Conservation (phyloP, 53 echinoderm and acorn worm species). For the Astropecten irregularis region DNA sequence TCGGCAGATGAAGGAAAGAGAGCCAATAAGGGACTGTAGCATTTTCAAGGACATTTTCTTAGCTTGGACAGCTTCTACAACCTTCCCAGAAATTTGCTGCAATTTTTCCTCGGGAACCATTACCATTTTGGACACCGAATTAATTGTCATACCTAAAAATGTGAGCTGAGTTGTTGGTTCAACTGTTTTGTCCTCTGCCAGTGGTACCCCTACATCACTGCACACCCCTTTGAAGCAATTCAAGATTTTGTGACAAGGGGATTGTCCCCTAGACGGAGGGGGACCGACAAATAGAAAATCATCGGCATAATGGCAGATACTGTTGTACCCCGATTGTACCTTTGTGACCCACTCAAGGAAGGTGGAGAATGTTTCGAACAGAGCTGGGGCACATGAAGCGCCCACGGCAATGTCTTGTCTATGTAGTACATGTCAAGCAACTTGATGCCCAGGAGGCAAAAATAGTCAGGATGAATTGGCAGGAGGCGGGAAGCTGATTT, state of each 20-base stretch:
- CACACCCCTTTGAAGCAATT: not conserved
- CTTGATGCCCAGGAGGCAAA: conserved; percentile 26
- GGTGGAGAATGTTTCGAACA: conserved; percentile 42
- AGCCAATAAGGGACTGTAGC: conserved; percentile 46
- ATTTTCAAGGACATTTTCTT: not conserved
- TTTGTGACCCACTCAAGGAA: conserved; percentile 19
- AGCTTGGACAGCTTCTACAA: not conserved
- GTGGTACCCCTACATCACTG: conserved; percentile 28
- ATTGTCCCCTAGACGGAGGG: not conserved
- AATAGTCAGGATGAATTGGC: conserved; percentile 42
- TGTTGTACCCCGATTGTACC: not conserved
- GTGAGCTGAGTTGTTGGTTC: conserved; percentile 28
- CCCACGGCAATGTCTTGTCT: conserved; percentile 54
- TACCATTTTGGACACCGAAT: conserved; percentile 7
- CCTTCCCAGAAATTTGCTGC: not conserved
- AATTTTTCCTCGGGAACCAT: conserved; percentile 40
- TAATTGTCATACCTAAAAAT: conserved; percentile 21
- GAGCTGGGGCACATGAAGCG: conserved; percentile 23
- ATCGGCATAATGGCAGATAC: conserved; percentile 29
- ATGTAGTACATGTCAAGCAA: not conserved
- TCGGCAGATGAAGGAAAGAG: conserved; percentile 30
- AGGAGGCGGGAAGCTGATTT: conserved; percentile 41
- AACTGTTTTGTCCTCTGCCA: conserved; percentile 48
- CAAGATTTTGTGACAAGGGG: conserved; percentile 3
- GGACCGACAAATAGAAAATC: conserved; percentile 29